Evolutionary conservation across 2,888 invertebrate species (phyloP).

Genomic region (Euplagia quadripunctaria): DNA sequence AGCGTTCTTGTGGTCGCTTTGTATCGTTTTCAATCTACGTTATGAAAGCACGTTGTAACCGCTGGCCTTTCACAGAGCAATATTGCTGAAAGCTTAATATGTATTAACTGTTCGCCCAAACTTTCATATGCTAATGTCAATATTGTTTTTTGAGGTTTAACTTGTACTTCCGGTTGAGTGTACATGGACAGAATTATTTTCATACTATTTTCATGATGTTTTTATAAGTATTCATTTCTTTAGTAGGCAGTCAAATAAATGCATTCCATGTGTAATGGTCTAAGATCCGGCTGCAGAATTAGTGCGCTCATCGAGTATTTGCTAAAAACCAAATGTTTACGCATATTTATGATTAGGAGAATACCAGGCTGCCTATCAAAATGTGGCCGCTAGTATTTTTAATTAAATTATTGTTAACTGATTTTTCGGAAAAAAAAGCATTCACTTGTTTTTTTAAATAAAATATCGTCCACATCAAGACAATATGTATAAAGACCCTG

Average conservation of each 20-base stretch:
- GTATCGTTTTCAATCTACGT: slow-evolving; percentile 82
- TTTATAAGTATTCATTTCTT: background rate
- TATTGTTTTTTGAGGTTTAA: slow-evolving; percentile 42
- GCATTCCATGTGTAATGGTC: background rate
- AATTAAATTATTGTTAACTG: no score
- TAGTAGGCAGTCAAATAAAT: background rate
- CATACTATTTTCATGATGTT: background rate
- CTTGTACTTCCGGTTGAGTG: slow-evolving; percentile 11
- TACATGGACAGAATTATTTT: background rate
- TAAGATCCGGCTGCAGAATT: no score
- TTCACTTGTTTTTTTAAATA: no score
- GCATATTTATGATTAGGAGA: no score
- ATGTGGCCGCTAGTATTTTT: no score
- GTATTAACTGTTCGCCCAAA: slow-evolving; percentile 66
- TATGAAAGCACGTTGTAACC: slow-evolving; percentile 78
- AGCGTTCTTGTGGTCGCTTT: slow-evolving; percentile 83
- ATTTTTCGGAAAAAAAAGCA: no score
- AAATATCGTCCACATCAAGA: no score
- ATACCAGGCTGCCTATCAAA: no score
- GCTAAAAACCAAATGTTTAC: no score
- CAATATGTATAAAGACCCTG: no score
- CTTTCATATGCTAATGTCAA: slow-evolving; percentile 49
- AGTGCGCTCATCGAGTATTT: no score
- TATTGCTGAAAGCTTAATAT: slow-evolving; percentile 80
- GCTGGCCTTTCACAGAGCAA: slow-evolving; percentile 77